phyloP scores from a whole-genome alignment of 2,797 vertebrate genomes.

The Micropoecilia bifurca region DNA sequence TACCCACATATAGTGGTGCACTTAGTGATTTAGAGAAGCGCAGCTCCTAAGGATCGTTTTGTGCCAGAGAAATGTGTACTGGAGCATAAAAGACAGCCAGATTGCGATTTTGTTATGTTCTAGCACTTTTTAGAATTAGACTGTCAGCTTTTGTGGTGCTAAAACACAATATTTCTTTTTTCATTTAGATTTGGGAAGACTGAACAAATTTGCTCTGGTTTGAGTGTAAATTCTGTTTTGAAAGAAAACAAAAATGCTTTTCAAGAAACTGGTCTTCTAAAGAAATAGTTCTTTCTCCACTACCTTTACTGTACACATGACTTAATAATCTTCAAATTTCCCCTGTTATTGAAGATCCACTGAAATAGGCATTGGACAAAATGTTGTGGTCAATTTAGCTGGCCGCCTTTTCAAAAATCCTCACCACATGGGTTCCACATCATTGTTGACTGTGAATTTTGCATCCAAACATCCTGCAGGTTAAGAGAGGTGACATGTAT shows the following conservation, averaged over 20 bases:
- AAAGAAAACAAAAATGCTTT: neutral
- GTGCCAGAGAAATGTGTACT: neutral
- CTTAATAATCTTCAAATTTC: neutral
- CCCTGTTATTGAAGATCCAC: neutral
- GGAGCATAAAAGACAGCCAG: neutral
- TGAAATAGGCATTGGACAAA: neutral
- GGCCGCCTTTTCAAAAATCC: constrained; percentile 58
- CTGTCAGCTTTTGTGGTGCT: neutral
- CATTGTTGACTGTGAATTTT: constrained; percentile 67
- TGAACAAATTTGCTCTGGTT: neutral
- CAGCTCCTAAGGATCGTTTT: neutral
- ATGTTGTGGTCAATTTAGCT: constrained; percentile 36
- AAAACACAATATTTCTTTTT: neutral
- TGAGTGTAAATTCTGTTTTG: neutral
- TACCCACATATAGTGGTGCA: neutral
- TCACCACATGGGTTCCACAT: constrained; percentile 50
- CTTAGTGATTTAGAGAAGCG: neutral
- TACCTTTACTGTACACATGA: neutral
- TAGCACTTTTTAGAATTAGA: neutral
- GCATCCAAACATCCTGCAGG: constrained; percentile 76
- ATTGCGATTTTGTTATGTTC: neutral
- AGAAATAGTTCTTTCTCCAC: neutral
- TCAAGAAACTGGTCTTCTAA: neutral
- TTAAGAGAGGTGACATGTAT: constrained; percentile 74
- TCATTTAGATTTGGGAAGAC: neutral